phyloP scores from a whole-genome alignment of 2,888 invertebrate species.

The Spilosoma lubricipeda region DNA sequence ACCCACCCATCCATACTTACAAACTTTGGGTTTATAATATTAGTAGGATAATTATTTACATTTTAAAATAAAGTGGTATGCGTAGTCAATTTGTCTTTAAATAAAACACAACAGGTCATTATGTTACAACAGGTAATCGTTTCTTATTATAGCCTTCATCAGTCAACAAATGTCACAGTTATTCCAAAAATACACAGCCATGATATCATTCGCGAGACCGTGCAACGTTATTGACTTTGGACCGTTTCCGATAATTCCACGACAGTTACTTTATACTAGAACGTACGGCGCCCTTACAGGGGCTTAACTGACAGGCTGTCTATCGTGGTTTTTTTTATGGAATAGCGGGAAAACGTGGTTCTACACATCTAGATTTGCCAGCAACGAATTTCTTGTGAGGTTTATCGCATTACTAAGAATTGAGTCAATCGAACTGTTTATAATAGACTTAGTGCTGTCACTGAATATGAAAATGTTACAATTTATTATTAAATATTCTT shows the following conservation, averaged over 20 bases:
- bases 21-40: no score
- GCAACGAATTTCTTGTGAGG: slow-evolving; percentile 51
- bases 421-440: slow-evolving; percentile 27
- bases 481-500: no score
- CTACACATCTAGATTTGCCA: slow-evolving; percentile 38
- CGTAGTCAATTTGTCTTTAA: not conserved
- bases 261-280: slow-evolving; percentile 23
- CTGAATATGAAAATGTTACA: not conserved
- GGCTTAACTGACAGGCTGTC: slow-evolving; percentile 38
- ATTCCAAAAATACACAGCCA: slow-evolving; percentile 16
- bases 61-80: no score
- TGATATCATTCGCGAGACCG: slow-evolving; percentile 26
- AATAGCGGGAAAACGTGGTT: no score
- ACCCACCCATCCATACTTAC: no score
- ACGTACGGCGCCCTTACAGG: slow-evolving; percentile 18
- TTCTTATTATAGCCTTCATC: not conserved
- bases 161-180: not conserved
- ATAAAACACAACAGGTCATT: not conserved
- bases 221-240: slow-evolving; percentile 33
- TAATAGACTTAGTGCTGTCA: not conserved
- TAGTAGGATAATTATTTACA: no score
- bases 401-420: slow-evolving; percentile 49
- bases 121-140: not conserved
- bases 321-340: slow-evolving; percentile 41
- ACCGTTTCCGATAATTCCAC: slow-evolving; percentile 19